Evolutionary conservation across 2,113 vertebrate species (phyloP).

Genomic region (Perccottus glenii): DNA sequence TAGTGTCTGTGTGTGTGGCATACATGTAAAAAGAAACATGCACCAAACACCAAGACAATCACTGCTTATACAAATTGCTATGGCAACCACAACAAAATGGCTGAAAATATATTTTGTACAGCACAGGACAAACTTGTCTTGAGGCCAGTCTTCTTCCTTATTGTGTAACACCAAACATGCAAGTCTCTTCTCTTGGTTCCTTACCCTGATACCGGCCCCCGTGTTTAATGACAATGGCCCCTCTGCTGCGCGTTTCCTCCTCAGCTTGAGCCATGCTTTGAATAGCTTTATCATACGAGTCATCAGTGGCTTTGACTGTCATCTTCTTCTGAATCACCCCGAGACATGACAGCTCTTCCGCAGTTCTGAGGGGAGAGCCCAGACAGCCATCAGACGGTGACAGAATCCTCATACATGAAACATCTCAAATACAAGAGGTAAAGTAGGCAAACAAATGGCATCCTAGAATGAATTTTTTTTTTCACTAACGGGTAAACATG

Average conservation of each 20-base stretch:
- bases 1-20: neutral
- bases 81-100: slow-evolving; percentile 51
- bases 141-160: slow-evolving; percentile 22
- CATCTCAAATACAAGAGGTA: too few relatives aligned
- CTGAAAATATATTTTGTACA: slow-evolving; percentile 31
- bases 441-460: too few relatives aligned
- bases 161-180: slow-evolving; percentile 28
- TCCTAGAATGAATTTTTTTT: too few relatives aligned
- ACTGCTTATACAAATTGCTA: slow-evolving; percentile 39
- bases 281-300: slow-evolving; percentile 92
- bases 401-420: neutral
- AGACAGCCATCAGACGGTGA: slow-evolving; percentile 14
- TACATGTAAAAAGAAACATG: neutral
- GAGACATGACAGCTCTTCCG: slow-evolving; percentile 86
- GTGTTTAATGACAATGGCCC: slow-evolving; percentile 90
- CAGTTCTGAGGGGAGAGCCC: slow-evolving; percentile 74
- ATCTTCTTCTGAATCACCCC: slow-evolving; percentile 94
- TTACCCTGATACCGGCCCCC: slow-evolving; percentile 86
- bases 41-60: neutral
- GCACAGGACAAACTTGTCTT: slow-evolving; percentile 44
- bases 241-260: slow-evolving; percentile 89
- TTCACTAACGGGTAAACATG: too few relatives aligned
- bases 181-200: slow-evolving; percentile 23
- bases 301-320: slow-evolving; percentile 91
- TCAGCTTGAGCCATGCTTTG: slow-evolving; percentile 91